Percentiles rank a stretch among this genome's conserved stretches.
Conservation (phyloP, 1,140 invertebrate genomes). For the Drosophila nasuta region DNA sequence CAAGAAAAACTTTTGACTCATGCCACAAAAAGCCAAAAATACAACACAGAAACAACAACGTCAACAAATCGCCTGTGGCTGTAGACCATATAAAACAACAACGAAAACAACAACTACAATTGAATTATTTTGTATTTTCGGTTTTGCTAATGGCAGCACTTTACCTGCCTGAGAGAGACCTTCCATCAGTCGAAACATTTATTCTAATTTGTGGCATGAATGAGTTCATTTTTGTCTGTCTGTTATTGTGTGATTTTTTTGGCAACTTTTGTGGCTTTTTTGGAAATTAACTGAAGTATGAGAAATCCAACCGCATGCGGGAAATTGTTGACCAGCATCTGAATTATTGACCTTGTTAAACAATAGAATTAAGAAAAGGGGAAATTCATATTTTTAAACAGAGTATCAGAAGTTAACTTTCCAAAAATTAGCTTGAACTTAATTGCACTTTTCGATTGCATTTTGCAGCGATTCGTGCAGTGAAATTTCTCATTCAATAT, state of each 20-base stretch:
- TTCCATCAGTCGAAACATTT: slow-evolving; percentile 65
- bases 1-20: slow-evolving; percentile 47
- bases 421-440: slow-evolving; percentile 37
- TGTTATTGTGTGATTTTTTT: slow-evolving; percentile 33
- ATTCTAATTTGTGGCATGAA: slow-evolving; percentile 75
- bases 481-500: slow-evolving; percentile 38
- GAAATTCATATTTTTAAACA: slow-evolving; percentile 44
- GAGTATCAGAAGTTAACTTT: slow-evolving; percentile 34
- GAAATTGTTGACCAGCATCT: slow-evolving; percentile 33
- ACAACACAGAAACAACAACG: slow-evolving; percentile 3
- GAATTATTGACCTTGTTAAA: slow-evolving; percentile 55
- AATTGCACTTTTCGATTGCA: slow-evolving; percentile 8
- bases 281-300: slow-evolving; percentile 9
- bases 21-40: slow-evolving; percentile 33
- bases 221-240: slow-evolving; percentile 40
- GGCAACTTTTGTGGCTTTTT: slow-evolving; percentile 36
- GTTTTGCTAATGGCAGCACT: slow-evolving; percentile 69
- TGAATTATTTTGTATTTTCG: slow-evolving; percentile 58
- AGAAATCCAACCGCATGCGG: slow-evolving; percentile 35
- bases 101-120: slow-evolving; percentile 48
- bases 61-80: slow-evolving; percentile 63
- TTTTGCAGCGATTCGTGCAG: slow-evolving; percentile 33
- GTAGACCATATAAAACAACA: slow-evolving; percentile 25
- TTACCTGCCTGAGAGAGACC: slow-evolving; percentile 56
- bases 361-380: slow-evolving; percentile 49